Conservation (phyloP, 2,797 vertebrate species). For the Melanitta fusca region DNA sequence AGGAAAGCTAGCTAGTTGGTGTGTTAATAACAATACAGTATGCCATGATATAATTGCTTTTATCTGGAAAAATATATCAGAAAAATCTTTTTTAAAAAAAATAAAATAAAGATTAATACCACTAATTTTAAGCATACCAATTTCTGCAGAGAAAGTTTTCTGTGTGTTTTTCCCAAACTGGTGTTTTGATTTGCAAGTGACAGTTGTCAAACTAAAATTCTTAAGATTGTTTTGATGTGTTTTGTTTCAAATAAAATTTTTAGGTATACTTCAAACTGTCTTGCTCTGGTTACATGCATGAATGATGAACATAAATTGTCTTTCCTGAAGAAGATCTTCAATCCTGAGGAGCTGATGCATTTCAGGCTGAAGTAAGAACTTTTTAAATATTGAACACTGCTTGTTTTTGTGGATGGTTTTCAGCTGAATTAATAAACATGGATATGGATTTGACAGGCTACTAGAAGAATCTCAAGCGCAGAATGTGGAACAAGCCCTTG, state of each 20-base stretch:
- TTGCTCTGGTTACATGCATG: slow-evolving; percentile 94
- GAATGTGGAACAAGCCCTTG: slow-evolving; percentile 88
- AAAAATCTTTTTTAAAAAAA: not conserved
- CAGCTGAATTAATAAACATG: slow-evolving; percentile 4
- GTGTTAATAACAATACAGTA: not conserved
- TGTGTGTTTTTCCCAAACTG: not conserved
- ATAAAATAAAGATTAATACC: too few relatives aligned
- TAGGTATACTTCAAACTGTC: slow-evolving; percentile 95
- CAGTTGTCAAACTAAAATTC: not conserved
- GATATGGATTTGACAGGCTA: slow-evolving; percentile 76
- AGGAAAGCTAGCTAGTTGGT: not conserved
- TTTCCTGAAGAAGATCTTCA: slow-evolving; percentile 93
- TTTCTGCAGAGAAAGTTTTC: not conserved
- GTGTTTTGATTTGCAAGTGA: not conserved
- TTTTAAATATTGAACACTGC: not conserved
- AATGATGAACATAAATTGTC: slow-evolving; percentile 95
- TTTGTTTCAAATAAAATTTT: slow-evolving; percentile 37
- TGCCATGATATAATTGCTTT: not conserved
- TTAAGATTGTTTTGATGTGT: not conserved
- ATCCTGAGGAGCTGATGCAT: slow-evolving; percentile 90
- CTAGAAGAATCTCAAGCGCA: slow-evolving; percentile 90
- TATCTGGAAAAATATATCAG: not conserved
- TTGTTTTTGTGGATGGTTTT: not conserved
- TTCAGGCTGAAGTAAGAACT: slow-evolving; percentile 92
- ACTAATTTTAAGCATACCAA: not conserved